A percentile compares a stretch with the other conserved stretches of the same genome.
Evolutionary conservation across 1,140 invertebrate genomes (phyloP).

Genomic region (Neuroterus valhalla): DNA sequence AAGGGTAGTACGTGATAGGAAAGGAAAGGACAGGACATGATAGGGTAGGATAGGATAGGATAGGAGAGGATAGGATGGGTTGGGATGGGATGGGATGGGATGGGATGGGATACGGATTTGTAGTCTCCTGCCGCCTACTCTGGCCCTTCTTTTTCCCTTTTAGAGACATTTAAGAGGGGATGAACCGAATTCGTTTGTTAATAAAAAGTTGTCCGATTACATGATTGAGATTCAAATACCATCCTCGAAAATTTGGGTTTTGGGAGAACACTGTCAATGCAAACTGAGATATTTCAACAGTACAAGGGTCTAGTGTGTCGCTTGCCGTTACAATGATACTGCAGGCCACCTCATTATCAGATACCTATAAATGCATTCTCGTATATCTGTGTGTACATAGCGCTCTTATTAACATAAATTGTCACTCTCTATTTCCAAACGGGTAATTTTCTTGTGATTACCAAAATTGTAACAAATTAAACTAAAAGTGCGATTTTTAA

Average conservation of each 20-base stretch:
- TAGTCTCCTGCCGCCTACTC: too few relatives aligned
- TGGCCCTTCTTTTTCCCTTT: too few relatives aligned
- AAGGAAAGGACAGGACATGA: too few relatives aligned
- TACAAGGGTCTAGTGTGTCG: slow-evolving; percentile 4
- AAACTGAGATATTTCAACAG: slow-evolving; percentile 6
- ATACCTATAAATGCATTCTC: background rate
- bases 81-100: too few relatives aligned
- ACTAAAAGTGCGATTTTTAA: background rate
- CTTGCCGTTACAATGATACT: slow-evolving; percentile 22
- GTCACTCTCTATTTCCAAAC: background rate
- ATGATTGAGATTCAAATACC: slow-evolving; percentile 9
- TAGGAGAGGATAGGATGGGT: too few relatives aligned
- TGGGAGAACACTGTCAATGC: background rate
- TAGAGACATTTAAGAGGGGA: too few relatives aligned
- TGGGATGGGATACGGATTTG: too few relatives aligned
- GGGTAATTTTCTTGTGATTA: slow-evolving; percentile 2
- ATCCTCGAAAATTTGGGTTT: background rate
- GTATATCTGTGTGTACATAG: slow-evolving; percentile 6
- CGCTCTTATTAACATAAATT: background rate
- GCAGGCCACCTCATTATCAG: slow-evolving; percentile 8
- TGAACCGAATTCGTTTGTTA: too few relatives aligned
- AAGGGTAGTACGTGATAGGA: too few relatives aligned
- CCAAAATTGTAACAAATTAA: background rate
- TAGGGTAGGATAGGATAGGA: too few relatives aligned
- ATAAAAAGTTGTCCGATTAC: background rate